Evolutionary conservation across 2,113 vertebrate species (phyloP), one percentile per base, ranked within the genome.

Genomic region (Polypterus bichir): DNA sequence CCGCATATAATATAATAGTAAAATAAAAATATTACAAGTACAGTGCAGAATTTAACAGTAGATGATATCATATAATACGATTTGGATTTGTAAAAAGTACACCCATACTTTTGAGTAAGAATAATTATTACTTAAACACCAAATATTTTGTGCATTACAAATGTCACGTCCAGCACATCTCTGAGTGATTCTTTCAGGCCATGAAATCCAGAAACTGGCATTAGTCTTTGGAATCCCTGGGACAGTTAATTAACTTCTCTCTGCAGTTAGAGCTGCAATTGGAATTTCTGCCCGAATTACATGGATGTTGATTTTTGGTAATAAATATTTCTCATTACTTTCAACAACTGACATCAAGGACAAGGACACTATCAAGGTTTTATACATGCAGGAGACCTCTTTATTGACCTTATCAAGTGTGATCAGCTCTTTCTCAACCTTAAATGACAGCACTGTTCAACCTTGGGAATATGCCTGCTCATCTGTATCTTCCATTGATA

Each of bases 281-380:
- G 54, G 53, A 45, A 60, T 66, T 44, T 8, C 7, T 10, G 59
- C 53, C 49, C 63, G 11, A 55, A 67, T 62, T 70, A 60, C 10
- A 61, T 62, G 47, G 65, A 70, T 62, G 55, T 47, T 57, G 59
- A 67, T 60, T 67, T 70, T 59, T 59, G 68, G 27, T 54, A 57
- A 69, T 48, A 56, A 64, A 8, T 59, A 59, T 70, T 64, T 70
- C 51, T 62, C 62, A 9, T 47, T 70, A 7, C 59, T 46, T 47
- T 62, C 65, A 61, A 70, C 62, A 63, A 63, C 59, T 59, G 65
- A 70, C 11, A 64, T 70, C 55, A 66, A 66, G 63, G 54, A 73
- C 60, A 69, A 69, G 61, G 65, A 71, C 57, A 70, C 73, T 8
- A 62, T 71, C 6, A 73, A 70, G 62, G 62, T 69, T 63, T 59